phyloP scores from a whole-genome alignment of 2,888 invertebrate genomes.

The Hemicrepidius hirtus region DNA sequence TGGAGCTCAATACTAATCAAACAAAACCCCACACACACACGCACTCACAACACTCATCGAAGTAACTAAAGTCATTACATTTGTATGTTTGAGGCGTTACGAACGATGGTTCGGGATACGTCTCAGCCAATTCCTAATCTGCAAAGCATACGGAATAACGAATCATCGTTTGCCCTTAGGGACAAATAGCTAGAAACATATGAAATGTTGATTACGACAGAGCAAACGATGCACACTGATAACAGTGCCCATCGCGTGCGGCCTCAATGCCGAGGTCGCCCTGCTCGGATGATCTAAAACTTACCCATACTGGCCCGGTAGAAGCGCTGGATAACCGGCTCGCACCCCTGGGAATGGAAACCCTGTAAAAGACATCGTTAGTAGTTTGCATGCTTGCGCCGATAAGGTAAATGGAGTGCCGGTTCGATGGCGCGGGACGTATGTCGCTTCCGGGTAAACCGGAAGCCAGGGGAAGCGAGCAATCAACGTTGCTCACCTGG shows the following conservation, averaged over 20 bases:
- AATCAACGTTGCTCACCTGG: slow-evolving; percentile 62
- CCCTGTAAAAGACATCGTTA: slow-evolving; percentile 72
- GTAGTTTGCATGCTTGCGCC: slow-evolving; percentile 47
- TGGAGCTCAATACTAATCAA: slow-evolving; percentile 71
- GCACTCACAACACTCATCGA: slow-evolving; percentile 73
- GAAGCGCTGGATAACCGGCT: slow-evolving; percentile 85
- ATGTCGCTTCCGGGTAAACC: slow-evolving; percentile 67
- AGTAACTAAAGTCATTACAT: slow-evolving; percentile 71
- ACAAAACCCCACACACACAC: slow-evolving; percentile 67
- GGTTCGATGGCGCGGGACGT: slow-evolving; percentile 64
- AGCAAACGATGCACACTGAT: slow-evolving; percentile 63
- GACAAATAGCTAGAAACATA: slow-evolving; percentile 71
- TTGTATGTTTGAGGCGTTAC: slow-evolving; percentile 68
- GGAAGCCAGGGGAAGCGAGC: slow-evolving; percentile 66
- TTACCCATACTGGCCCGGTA: slow-evolving; percentile 91
- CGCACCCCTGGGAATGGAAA: slow-evolving; percentile 86
- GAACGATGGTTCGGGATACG: slow-evolving; percentile 67
- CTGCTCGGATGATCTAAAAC: slow-evolving; percentile 68
- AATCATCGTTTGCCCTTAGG: slow-evolving; percentile 69
- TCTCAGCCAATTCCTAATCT: slow-evolving; percentile 70
- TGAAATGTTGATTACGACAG: slow-evolving; percentile 69
- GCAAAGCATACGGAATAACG: slow-evolving; percentile 70
- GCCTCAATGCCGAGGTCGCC: slow-evolving; percentile 50
- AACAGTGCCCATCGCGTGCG: slow-evolving; percentile 57
- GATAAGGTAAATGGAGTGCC: slow-evolving; percentile 50